These are phyloP conservation scores for Galerucella pusilla DNA, from an alignment of 2,888 invertebrate species.

Conservation along the genomic window DNA sequence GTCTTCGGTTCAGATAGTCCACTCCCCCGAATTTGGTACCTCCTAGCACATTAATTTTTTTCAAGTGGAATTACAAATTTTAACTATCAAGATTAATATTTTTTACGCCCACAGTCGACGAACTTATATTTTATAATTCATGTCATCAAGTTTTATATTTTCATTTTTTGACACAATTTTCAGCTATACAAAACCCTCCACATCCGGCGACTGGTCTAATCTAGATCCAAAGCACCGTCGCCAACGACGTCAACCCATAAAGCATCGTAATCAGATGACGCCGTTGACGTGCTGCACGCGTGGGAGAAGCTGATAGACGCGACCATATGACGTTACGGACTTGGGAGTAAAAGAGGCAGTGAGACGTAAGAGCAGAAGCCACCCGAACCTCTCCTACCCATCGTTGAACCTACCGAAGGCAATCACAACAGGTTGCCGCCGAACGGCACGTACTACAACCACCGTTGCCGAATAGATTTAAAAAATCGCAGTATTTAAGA, in stretches of 20 bases:
- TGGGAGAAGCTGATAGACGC: slow-evolving; percentile 49
- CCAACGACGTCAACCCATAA: slow-evolving; percentile 43
- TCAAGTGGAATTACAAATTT: too few species aligned
- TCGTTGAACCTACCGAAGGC: slow-evolving; percentile 17
- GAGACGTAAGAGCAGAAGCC: slow-evolving; percentile 32
- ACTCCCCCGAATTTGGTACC: too few species aligned
- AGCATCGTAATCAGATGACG: slow-evolving; percentile 52
- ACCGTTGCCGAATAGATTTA: slow-evolving; percentile 1
- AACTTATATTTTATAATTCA: too few species aligned
- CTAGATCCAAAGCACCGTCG: slow-evolving; percentile 31
- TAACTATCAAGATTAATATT: too few species aligned
- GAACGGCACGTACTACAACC: slow-evolving; percentile 25
- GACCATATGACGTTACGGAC: slow-evolving; percentile 40
- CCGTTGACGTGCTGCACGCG: slow-evolving; percentile 52
- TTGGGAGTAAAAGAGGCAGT: slow-evolving; percentile 18
- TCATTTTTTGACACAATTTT: too few species aligned
- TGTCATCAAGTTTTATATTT: not conserved
- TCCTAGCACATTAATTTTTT: too few species aligned
- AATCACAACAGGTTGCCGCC: slow-evolving; percentile 47
- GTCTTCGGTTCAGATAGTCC: too few species aligned
- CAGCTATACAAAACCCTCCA: not conserved
- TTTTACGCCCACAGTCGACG: too few species aligned
- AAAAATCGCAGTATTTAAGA: not conserved
- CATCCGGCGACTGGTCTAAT: slow-evolving; percentile 9
- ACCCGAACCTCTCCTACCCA: slow-evolving; percentile 26